phyloP scores from a whole-genome alignment of 53 echinoderm and acorn worm species.

The Astropecten irregularis region DNA sequence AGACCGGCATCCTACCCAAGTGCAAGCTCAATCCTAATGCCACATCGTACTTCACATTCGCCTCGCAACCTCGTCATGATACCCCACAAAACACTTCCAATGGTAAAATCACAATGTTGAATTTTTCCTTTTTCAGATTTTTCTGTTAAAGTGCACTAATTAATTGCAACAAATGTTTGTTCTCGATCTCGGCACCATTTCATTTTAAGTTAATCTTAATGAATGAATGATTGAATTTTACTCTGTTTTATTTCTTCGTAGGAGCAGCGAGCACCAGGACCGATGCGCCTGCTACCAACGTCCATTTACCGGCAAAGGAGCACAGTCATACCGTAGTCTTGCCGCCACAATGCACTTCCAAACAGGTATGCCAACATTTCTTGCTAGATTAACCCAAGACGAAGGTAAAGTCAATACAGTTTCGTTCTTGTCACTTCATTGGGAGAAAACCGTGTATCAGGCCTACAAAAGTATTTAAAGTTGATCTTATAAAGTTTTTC shows the following conservation, averaged over 20 bases:
- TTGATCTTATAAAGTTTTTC: too few species aligned
- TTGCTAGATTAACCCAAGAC: too few species aligned
- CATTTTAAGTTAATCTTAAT: too few species aligned
- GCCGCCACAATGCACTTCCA: too few species aligned
- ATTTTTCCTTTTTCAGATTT: neutral
- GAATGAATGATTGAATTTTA: too few species aligned
- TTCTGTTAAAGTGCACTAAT: neutral
- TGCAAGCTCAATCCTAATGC: constrained; percentile 45
- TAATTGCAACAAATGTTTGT: neutral
- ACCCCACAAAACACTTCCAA: neutral
- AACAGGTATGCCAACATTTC: too few species aligned
- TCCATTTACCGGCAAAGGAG: neutral
- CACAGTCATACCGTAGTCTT: neutral
- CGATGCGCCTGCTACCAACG: neutral
- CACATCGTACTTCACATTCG: constrained; percentile 42
- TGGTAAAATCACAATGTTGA: neutral
- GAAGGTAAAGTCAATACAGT: too few species aligned
- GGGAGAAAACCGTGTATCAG: too few species aligned
- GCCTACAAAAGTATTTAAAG: too few species aligned
- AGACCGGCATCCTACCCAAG: constrained; percentile 23
- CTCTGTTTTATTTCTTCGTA: too few species aligned
- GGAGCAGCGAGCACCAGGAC: too few species aligned
- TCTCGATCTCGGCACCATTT: neutral
- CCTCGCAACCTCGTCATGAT: constrained; percentile 6
- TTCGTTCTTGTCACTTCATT: too few species aligned